Base-by-base conservation (phyloP, 2,888 invertebrate species). In the Drosophila mulleri region DNA sequence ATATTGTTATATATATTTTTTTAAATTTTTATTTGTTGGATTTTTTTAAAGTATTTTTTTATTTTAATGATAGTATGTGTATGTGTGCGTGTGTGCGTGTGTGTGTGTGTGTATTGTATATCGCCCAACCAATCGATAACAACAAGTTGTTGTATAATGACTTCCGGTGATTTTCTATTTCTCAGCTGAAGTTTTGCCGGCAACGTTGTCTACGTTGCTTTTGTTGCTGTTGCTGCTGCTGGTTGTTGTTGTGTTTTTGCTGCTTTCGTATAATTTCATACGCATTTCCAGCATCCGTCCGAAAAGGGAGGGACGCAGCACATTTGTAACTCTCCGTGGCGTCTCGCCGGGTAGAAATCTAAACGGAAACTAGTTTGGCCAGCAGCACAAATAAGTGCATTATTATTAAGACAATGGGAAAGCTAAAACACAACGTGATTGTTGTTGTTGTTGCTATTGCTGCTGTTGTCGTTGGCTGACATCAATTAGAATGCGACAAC, bases 151-250 rank as follows among this genome's bases (percentile, higher is more conserved):
- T 78, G 83, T 88, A 87, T 87, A 89, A 89, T 90, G 83, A 89
- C 89, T 89, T 89, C 89, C 88, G 89, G 90, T 81, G 83, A 90
- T 89, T 89, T 90, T 88, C 90, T 90, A 83, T 88, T 87, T 88
- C 86, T 88, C 78, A 82, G 82, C 81, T 80, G 47, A 87, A 84
- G 88, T 87, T 84, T 83, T 82, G 88, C 88, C 88, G 88, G 83
- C 78, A 64, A 64, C 65, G 80, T 60, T 42, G 75, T 58, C 71
- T 58, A 61, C 65, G 58, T 37, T 12, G 64, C 29, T n/a, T 61
- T 37, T 41, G 77, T 54, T 72, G 57, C 18, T 70, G 64, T 23
- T 14, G 57, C 12, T 41, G 77, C 14, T 41, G 77, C 45, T 71
- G 57, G 60, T n/a, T 44, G 77, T 48, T 71, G 57, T 18, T 77